A percentile compares a stretch with the other conserved stretches of the same genome.
Conservation (phyloP, 2,797 vertebrate genomes). For the Sebastes elongatus region DNA sequence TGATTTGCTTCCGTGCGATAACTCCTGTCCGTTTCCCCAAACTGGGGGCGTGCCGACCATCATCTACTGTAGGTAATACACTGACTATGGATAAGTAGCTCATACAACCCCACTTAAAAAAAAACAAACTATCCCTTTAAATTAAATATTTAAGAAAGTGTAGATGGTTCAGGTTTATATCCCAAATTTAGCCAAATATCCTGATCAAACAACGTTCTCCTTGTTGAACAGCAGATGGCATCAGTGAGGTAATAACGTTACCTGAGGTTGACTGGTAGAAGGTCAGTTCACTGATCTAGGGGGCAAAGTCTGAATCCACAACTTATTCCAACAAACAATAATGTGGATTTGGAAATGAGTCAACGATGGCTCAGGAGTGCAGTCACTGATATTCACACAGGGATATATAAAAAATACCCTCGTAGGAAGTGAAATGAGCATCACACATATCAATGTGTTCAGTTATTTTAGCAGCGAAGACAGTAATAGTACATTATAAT, state of each 20-base stretch:
- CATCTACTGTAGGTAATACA: too few species aligned
- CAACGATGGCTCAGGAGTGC: background rate
- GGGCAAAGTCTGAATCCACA: background rate
- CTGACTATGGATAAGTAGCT: too few species aligned
- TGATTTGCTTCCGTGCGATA: too few species aligned
- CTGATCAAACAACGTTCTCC: background rate
- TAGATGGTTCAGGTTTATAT: background rate
- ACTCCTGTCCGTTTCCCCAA: too few species aligned
- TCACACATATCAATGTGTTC: background rate
- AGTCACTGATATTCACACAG: background rate
- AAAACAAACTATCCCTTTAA: background rate
- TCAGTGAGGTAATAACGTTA: background rate
- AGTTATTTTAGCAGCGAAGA: background rate
- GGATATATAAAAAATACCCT: background rate
- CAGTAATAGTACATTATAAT: background rate
- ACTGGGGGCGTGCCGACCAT: accelerated
- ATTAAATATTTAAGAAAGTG: accelerated
- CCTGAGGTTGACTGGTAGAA: background rate
- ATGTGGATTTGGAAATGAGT: background rate
- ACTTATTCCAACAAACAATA: background rate
- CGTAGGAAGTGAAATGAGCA: background rate
- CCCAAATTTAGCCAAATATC: background rate
- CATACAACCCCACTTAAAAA: too few species aligned
- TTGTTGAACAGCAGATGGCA: conserved; percentile 43
- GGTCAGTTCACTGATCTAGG: background rate